phyloP scores from a whole-genome alignment of 2,113 vertebrate genomes.

The Corythornis cristatus region DNA sequence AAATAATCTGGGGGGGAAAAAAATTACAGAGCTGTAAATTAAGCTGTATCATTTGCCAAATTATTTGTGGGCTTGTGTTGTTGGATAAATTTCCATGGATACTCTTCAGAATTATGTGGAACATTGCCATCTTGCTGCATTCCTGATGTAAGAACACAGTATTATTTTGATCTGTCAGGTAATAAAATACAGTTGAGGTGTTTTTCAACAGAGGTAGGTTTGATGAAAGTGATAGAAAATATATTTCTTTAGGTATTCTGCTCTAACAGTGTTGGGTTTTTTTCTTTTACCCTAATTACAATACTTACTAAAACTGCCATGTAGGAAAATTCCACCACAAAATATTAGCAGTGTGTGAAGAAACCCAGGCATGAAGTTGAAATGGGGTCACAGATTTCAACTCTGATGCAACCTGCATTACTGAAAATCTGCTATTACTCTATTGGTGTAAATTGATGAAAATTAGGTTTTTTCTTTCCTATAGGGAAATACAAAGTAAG shows the following conservation, averaged over 20 bases:
- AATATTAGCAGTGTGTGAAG: background rate
- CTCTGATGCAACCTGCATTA: background rate
- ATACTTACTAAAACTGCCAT: background rate
- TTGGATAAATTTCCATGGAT: background rate
- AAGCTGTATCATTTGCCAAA: background rate
- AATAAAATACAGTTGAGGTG: background rate
- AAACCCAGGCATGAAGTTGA: background rate
- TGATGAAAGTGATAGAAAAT: background rate
- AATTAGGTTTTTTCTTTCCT: background rate
- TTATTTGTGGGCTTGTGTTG: background rate
- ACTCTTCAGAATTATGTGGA: background rate
- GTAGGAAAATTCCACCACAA: background rate
- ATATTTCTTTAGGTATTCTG: background rate
- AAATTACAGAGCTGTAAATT: background rate
- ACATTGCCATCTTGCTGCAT: background rate
- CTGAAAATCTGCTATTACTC: background rate
- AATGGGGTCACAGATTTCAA: background rate
- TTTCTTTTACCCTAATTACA: background rate
- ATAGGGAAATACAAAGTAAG: background rate
- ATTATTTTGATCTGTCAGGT: background rate
- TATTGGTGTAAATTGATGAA: background rate
- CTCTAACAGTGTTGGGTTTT: background rate
- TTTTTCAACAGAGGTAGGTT: background rate
- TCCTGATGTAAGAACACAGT: background rate
- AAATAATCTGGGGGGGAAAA: background rate